A percentile compares a stretch with the other conserved stretches of the same genome.
Conservation (phyloP, 2,888 invertebrate species). For the Aleiodes testaceus region DNA sequence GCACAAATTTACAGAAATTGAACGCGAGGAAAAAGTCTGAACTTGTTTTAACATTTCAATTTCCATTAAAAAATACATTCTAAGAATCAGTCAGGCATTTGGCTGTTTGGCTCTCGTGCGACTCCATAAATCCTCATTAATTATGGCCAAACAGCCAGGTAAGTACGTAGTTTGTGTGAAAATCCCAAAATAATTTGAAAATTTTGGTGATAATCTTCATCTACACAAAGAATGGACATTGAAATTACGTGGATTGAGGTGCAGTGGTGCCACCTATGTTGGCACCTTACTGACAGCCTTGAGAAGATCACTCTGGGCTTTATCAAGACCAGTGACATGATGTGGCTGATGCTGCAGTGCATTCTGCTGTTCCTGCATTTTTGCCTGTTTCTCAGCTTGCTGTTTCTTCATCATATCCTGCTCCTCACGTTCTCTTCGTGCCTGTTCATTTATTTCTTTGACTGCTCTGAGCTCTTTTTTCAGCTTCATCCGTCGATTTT, state of each 20-base stretch:
- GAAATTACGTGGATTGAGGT: conserved; percentile 29
- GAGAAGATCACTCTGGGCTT: conserved; percentile 83
- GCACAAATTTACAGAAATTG: too few relatives aligned
- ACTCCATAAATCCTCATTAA: background rate
- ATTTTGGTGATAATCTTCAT: conserved; percentile 46
- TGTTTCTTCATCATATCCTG: conserved; percentile 94
- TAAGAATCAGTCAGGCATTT: conserved; percentile 69
- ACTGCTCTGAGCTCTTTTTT: conserved; percentile 96
- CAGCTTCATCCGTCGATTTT: conserved; percentile 96
- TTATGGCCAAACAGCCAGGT: conserved; percentile 63
- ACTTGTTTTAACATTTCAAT: conserved; percentile 40
- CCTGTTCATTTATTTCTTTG: conserved; percentile 96
- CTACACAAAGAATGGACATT: background rate
- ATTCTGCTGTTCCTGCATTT: conserved; percentile 83
- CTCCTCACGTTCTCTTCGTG: conserved; percentile 90
- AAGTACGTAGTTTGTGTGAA: conserved; percentile 64
- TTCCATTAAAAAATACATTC: conserved; percentile 66
- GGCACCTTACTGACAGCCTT: conserved; percentile 86
- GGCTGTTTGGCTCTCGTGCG: background rate
- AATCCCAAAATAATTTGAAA: conserved; percentile 49
- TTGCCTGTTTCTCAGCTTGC: conserved; percentile 90
- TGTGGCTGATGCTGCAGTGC: conserved; percentile 82
- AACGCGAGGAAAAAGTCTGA: too few relatives aligned
- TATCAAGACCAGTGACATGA: conserved; percentile 84
- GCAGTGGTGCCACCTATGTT: conserved; percentile 77